Base-by-base conservation (phyloP, 2,113 vertebrate genomes). In the Chascanopsetta lugubris region DNA sequence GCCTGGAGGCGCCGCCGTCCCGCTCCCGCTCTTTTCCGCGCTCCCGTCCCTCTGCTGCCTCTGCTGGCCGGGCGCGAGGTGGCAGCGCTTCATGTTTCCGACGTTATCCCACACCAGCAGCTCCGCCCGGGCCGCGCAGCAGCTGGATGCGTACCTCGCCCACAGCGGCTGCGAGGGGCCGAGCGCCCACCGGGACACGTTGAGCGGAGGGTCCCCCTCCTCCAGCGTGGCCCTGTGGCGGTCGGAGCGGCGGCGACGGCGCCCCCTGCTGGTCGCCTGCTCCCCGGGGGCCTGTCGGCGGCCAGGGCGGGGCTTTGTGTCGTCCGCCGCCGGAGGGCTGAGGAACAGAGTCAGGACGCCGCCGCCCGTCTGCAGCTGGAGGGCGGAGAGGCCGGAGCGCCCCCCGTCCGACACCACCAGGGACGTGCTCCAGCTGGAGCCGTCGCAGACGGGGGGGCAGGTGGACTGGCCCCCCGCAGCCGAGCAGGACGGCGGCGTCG, bases 101-200 rank as follows among this genome's bases (percentile, higher is more conserved):
- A 86, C 70, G 30, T 42, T 59, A 50, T 92, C 88, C 78, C 75
- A 88, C 27, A 94, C 77, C 61, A 86, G 75, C 59, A 93, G 58
- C 67, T 87, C 85, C 9, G 85, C 93, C 25, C 67, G 69, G 10
- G 48, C 75, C 8, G 70, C 88, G 71, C 81, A 95, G 75, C 92
- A 96, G 82, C 77, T 70, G 27, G 93, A 92, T 0, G 67, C 81
- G 72, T 94, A 94, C 9, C 18, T 63, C 63, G 86, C 65, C 51
- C 67, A 80, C 27, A 93, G 63, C 9, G 80, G 79, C 75, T 77
- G 70, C 43, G 83, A 77, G 4, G 79, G 57, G n/a, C 13, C 69
- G 18, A 25, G 27, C 0, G 9, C 64, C 92, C 89, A 89, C 11
- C 63, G 69, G 13, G 86, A 84, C 13, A 93, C 64, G 45, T 91